Evolutionary conservation across 2,113 vertebrate species (phyloP), one percentile per base, ranked within the genome.

Genomic region (Xyrauchen texanus): DNA sequence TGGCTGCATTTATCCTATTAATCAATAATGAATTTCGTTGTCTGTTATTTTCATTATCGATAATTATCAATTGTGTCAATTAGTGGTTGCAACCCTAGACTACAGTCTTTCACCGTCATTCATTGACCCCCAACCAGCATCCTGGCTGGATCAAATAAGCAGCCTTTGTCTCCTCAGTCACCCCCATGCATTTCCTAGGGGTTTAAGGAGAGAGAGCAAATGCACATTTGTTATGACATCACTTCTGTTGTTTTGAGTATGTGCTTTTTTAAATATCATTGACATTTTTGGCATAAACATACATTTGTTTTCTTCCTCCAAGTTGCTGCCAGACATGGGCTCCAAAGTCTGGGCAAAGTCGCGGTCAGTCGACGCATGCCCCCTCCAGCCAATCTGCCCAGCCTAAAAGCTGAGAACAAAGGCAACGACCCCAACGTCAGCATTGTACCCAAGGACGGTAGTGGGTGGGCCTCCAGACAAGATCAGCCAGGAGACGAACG

Each of bases 271-370:
- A 57, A 68, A 42, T 55, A 0, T 55, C 15, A 21, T 6, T 9
- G 8, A 15, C 45, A 52, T 10, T 10, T 46, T 8, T n/a, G 46
- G 8, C 47, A 12, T 47, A 68, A 1, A 13, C 11, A 51, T 42
- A 1, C 7, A 3, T 64, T 44, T 47, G 34, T 62, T 64, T 46
- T 49, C 8, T 6, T 16, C 15, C 10, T 0, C 3, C 53, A 42
- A 99, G 97, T 99, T 91, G 93, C 98, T 61, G 92, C 98, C 86
- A 97, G 98, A 90, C 98, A 99, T 98, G 98, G 98, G 87, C 95
- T 99, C 88, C 98, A 99, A 87, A 99, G 98, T 93, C 93, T 99
- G 93, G 98, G 98, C 76, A 99, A 99, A 94, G 97, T 99, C 91
- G 97, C 97, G 77, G 92, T 90, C 88, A 98, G 97, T 55, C 92